Conservation (phyloP, 1,140 invertebrate species). For the Amphibalanus amphitrite region DNA sequence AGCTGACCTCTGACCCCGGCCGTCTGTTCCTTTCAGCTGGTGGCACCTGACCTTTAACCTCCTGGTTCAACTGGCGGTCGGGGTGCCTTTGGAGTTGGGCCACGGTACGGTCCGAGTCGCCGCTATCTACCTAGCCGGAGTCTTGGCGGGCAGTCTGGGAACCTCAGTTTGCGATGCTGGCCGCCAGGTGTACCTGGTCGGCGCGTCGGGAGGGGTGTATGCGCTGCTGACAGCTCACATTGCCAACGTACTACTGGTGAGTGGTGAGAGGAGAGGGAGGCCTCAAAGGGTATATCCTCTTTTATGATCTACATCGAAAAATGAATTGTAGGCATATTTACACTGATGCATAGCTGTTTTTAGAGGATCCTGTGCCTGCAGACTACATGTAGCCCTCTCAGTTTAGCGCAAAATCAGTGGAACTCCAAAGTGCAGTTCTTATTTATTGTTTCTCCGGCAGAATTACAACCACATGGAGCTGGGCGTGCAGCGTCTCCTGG, state of each 20-base stretch:
- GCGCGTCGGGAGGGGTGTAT: conserved; percentile 83
- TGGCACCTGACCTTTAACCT: conserved; percentile 88
- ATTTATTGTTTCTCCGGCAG: not conserved
- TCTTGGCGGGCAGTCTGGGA: conserved; percentile 72
- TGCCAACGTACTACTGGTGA: conserved; percentile 69
- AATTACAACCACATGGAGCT: not conserved
- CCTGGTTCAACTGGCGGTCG: conserved; percentile 73
- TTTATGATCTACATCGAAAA: no score
- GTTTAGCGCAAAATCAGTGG: no score
- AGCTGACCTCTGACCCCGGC: no score
- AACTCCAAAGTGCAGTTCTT: no score
- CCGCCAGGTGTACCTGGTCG: conserved; percentile 68
- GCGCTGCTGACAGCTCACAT: conserved; percentile 83
- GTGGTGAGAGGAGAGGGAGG: no score
- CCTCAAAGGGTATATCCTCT: no score
- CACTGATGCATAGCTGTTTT: no score
- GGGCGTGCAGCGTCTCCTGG: not conserved
- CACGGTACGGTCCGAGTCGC: conserved; percentile 76
- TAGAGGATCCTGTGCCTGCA: no score
- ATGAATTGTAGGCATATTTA: no score
- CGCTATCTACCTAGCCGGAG: conserved; percentile 82
- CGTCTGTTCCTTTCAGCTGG: conserved; percentile 53
- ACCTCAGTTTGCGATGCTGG: conserved; percentile 84
- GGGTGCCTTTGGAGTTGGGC: conserved; percentile 91
- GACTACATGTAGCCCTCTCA: no score